Evolutionary conservation across 2,888 invertebrate species (phyloP), one percentile per base, ranked within the genome.

Genomic region (Cylloceria caligata): DNA sequence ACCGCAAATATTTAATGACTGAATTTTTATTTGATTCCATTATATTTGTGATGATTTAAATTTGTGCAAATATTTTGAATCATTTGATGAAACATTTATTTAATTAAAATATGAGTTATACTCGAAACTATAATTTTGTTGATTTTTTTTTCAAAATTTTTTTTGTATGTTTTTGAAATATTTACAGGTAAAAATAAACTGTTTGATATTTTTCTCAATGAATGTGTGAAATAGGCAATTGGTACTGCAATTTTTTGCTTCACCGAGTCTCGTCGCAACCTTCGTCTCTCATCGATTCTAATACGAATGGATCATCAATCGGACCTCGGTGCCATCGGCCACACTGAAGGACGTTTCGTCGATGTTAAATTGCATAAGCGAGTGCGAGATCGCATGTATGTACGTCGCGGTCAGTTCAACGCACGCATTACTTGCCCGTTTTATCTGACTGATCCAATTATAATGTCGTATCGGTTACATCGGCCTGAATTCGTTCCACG

Each of bases 391-490:
- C 65, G 36, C 36, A 4, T n/a, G 49, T 60, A 57, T 49, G 67
- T 52, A 57, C 57, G 34, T 3, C n/a, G 11, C 34, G 5, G 19
- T 21, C 47, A 62, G 34, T 24, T 21, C 45, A 36, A 49, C 16
- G 42, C 57, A 16, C 47, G 45, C 45, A 30, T 67, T 24, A 16
- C 57, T 49, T 7, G 47, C 5, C 11, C 55, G 24, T 49, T 72
- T 76, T 67, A 60, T 52, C 49, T n/a, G 42, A 39, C 57, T 65
- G 81, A 82, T 82, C 65, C 65, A 82, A 78, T 82, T 65, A 78
- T 78, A 74, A 82, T 62, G 76, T 62, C 62, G 60, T 80, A 75
- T 74, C 57, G 57, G 42, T 78, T 57, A 67, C 34, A 67, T 45
- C 57, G 81, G 47, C 81, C 74, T 82, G 74, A 71, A 82, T 82